Evolutionary conservation across 2,797 vertebrate species (phyloP), one percentile per base, ranked within the genome.

Genomic region (Anisognathus igniventris): DNA sequence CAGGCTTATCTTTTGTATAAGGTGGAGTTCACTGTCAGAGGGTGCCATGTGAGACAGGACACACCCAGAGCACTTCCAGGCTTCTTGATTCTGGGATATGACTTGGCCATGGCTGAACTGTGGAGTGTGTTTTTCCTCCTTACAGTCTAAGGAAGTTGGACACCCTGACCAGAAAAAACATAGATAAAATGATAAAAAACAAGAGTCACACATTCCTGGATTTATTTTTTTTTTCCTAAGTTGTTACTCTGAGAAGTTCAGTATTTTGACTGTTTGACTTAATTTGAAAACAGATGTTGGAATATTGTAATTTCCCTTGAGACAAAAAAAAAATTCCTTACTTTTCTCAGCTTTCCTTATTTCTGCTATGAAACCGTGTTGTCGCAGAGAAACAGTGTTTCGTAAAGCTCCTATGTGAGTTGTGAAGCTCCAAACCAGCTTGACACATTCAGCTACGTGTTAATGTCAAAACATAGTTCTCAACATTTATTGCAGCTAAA

Each of bases 241-340:
- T 82, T 92, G 64, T 89, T 67, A 77, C 25, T 87, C 51, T 82
- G 56, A 79, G 77, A 92, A 90, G 39, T 87, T 94, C 47, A 42
- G 18, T 61, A 50, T 92, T 95, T 85, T 92, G 67, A 84, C 82
- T 94, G 25, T 94, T 94, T 81, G 35, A 79, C 64, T 92, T 95
- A 92, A 93, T 95, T 94, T 89, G 53, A 90, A 92, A 96, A 88
- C 90, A 95, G 85, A 83, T 96, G 95, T 95, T 96, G 33, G 58
- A 95, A 88, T 86, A 92, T 54, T 91, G 35, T 77, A 73, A 94
- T 89, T 95, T 89, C 91, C 87, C 86, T 30, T 61, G 75, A 87
- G 84, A 74, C 6, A 64, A 66, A 75, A 91, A 47, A 86, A 94
- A 70, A 56, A 44, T 4, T 48, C 50, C 62, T 80, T 68, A 15